Base-by-base conservation (phyloP, 2,797 vertebrate genomes). In the Sandelia bainsii region DNA sequence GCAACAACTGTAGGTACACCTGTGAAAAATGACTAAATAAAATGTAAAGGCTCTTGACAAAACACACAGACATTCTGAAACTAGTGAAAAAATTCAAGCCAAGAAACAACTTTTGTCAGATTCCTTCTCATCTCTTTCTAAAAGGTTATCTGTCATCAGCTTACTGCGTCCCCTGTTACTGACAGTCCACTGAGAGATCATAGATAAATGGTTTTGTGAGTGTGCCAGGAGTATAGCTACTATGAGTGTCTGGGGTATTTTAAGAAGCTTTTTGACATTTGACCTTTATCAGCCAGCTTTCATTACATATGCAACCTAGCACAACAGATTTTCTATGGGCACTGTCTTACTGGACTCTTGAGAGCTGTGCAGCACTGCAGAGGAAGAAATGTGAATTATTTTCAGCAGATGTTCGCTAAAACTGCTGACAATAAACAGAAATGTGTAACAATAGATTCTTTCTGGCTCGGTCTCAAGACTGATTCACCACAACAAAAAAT, bases 81-180 rank as follows among this genome's bases (percentile, higher is more conserved):
- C 27, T 7, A 45, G 12, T 45, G 19, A 64, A 77, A 71, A 62
- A 70, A 70, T 71, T 32, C 23, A 22, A n/a, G 45, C n/a, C 17
- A 44, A 77, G 68, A 48, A 65, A 75, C 75, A 42, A 51, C 19
- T 62, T 52, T 60, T 61, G 58, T 75, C 27, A 67, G 65, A 72
- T 84, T 69, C 64, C 53, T 62, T 65, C 56, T 65, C 52, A 52
- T 80, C 19, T 57, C 16, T 63, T 79, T 76, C 66, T 68, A 68
- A 89, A 84, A 90, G 82, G 87, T 90, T 87, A 85, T 89, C 86
- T 72, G 79, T 72, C 75, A 80, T 72, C 78, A 69, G 39, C 78
- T 63, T 50, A 64, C 51, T 5, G 68, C 32, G 61, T 77, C 77
- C 72, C 54, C 71, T 66, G 68, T 32, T 46, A 69, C 54, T 48